Percentiles rank a stretch among this genome's conserved stretches.
Conservation (phyloP, 2,888 invertebrate genomes). For the Strigamia maritima region DNA sequence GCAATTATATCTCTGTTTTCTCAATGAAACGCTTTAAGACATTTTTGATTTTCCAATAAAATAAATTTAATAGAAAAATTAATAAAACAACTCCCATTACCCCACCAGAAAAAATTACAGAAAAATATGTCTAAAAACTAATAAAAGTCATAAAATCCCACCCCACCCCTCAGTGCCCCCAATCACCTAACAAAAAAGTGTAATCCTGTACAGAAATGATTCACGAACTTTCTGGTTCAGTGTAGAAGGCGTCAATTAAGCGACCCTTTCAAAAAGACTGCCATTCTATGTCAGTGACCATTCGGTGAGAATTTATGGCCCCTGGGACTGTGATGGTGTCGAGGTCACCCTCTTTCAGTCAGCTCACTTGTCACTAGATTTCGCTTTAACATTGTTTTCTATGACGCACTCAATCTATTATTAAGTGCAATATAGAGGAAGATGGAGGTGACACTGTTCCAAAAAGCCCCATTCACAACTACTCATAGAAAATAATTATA, state of each 20-base stretch:
- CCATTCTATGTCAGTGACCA: not conserved
- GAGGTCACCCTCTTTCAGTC: slow-evolving; percentile 16
- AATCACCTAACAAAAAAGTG: not conserved
- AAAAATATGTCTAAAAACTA: too few relatives aligned
- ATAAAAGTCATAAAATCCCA: too few relatives aligned
- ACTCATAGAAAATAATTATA: too few relatives aligned
- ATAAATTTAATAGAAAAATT: too few relatives aligned
- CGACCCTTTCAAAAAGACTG: not conserved
- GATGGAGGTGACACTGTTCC: not conserved
- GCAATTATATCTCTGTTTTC: too few relatives aligned
- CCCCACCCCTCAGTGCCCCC: too few relatives aligned
- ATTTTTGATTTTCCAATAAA: too few relatives aligned
- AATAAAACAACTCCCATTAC: too few relatives aligned
- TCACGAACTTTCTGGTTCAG: not conserved
- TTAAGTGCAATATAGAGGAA: not conserved
- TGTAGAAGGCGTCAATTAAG: not conserved
- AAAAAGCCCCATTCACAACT: not conserved
- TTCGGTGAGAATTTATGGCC: slow-evolving; percentile 20
- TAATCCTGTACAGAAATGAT: not conserved
- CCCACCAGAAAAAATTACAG: too few relatives aligned
- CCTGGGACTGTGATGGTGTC: not conserved
- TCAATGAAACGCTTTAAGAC: too few relatives aligned
- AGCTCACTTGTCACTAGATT: slow-evolving; percentile 20
- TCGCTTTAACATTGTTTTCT: slow-evolving; percentile 18
- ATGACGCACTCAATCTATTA: slow-evolving; percentile 15